Base-by-base conservation (phyloP, 2,888 invertebrate species). In the Rhagium mordax region DNA sequence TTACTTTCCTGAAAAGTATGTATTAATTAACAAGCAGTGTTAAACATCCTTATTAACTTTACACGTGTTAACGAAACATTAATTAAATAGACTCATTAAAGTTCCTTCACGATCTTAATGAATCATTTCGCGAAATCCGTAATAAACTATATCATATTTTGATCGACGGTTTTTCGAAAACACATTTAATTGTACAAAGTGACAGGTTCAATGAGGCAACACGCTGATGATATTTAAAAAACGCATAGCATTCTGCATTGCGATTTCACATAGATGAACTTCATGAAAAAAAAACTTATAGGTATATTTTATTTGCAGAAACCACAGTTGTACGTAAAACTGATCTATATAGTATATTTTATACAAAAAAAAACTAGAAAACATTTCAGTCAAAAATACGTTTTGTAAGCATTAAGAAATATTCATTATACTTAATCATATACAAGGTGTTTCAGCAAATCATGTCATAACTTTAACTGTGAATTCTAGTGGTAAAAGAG, bases 1-100 rank as follows among this genome's bases (percentile, higher is more conserved):
- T 73, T 75, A 53, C 77, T 74, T 77, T 77, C 74, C 68, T 75
- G 76, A 78, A 78, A 78, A 78, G 78, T 78, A 78, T 74, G 74
- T 78, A 74, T 78, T 78, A 78, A 78, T 78, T 78, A 78, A 67
- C 70, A 68, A 74, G 72, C 72, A 78, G 74, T 69, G 76, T 72
- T 71, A 71, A 75, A 78, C 76, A 70, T 74, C 74, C 73, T 78
- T 73, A 76, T 78, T 78, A 76, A 66, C 74, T 70, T 74, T 60
- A 70, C 75, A 77, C 74, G 74, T 69, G 77, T 68, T 72, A 27
- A 57, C 65, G 71, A 33, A 71, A 60, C 53, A 49, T 47, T 65
- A 74, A 68, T 71, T 71, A 68, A 74, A 71, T 68, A 64, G 59
- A 74, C 68, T 71, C 68, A 70, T 74, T 71, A 60, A 51, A 62